Percentiles rank a stretch among this genome's conserved stretches.
Conservation (phyloP, 64 coral and sea anemone genomes). For the Actinia tenebrosa region DNA sequence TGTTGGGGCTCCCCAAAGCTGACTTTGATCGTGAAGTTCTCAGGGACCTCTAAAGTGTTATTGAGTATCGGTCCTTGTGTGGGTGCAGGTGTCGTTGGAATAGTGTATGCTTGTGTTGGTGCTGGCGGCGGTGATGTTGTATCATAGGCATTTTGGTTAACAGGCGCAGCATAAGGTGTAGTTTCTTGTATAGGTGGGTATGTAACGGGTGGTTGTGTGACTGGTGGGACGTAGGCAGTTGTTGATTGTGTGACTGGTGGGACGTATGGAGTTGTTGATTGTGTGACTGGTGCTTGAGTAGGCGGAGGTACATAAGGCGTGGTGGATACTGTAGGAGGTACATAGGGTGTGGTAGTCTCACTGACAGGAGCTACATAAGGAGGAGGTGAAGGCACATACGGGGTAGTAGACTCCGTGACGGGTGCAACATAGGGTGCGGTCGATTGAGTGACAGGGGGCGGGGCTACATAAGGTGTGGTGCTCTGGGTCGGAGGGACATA, state of each 20-base stretch:
- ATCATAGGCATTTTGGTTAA: neutral
- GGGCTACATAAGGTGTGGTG: neutral
- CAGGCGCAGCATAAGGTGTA: neutral
- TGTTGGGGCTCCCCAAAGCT: conserved; percentile 32
- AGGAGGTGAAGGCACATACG: too few species aligned
- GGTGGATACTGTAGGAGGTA: neutral
- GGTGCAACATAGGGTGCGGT: neutral
- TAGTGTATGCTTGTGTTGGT: neutral
- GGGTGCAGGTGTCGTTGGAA: neutral
- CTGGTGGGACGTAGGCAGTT: neutral
- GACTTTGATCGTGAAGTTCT: conserved; percentile 54
- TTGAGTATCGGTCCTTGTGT: neutral
- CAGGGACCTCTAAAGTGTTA: neutral
- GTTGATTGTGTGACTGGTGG: conserved; percentile 3
- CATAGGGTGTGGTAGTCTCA: neutral
- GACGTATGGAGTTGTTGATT: conserved; percentile 1
- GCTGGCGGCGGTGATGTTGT: neutral
- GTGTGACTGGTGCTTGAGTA: neutral
- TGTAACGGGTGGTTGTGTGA: neutral
- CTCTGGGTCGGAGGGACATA: neutral
- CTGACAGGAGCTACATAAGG: neutral
- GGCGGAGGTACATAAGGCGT: neutral
- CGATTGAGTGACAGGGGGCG: neutral
- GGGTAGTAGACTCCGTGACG: neutral
- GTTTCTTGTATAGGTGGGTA: conserved; percentile 11